A percentile compares a stretch with the other conserved stretches of the same genome.
Conservation (phyloP, 2,888 invertebrate genomes). For the Morpho deidamia region DNA sequence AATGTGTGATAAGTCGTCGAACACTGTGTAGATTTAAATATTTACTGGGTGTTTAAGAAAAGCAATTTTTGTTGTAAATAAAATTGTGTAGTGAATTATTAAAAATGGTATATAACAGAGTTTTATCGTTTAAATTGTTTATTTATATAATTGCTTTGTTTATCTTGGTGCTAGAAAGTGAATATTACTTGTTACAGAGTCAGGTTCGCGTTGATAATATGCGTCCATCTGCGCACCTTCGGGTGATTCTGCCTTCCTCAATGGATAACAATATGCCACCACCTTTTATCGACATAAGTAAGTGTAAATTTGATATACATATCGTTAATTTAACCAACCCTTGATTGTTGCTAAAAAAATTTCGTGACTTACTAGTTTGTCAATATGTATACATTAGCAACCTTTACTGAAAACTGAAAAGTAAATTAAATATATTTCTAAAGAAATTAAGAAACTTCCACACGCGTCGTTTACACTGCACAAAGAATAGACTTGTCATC, state of each 20-base stretch:
- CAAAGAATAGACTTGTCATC: too few species aligned
- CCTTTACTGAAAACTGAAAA: too few species aligned
- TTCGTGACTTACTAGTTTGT: background rate
- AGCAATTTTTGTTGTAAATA: constrained; percentile 7
- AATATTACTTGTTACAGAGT: constrained; percentile 51
- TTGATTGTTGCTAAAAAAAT: background rate
- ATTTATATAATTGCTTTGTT: constrained; percentile 56
- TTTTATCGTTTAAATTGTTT: constrained; percentile 44
- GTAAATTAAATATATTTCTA: too few species aligned
- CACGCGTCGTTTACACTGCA: too few species aligned
- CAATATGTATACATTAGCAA: background rate
- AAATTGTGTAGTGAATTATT: constrained; percentile 1
- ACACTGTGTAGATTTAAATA: constrained; percentile 31
- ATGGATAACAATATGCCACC: constrained; percentile 54
- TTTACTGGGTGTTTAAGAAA: background rate
- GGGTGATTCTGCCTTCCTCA: constrained; percentile 58
- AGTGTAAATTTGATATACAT: constrained; percentile 27
- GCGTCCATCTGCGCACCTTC: constrained; percentile 52
- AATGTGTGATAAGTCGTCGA: constrained; percentile 38
- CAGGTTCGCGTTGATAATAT: constrained; percentile 52
- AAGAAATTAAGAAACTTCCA: too few species aligned
- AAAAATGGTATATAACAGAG: constrained; percentile 39
- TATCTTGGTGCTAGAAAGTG: constrained; percentile 46
- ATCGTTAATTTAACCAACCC: background rate
- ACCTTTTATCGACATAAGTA: constrained; percentile 59